Evolutionary conservation across 1,140 invertebrate species (phyloP).

Genomic region (Acyrthosiphon pisum): DNA sequence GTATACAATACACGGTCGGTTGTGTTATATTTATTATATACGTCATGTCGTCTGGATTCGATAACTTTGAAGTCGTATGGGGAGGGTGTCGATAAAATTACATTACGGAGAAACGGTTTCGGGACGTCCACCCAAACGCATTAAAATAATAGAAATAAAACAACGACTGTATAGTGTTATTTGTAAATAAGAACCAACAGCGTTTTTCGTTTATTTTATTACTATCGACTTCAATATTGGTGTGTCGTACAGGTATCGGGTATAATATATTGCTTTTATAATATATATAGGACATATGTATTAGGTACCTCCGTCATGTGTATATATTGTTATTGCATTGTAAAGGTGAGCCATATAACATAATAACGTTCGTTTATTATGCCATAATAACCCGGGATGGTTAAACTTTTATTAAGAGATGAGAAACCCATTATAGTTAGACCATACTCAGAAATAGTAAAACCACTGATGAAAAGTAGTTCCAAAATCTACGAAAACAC

Average conservation of each 20-base stretch:
- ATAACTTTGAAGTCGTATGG: not conserved
- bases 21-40: not conserved
- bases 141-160: slow-evolving; percentile 29
- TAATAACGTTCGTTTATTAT: not conserved
- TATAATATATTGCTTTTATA: not conserved
- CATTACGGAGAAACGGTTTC: not conserved
- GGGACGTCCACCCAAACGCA: not conserved
- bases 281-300: not conserved
- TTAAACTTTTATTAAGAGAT: slow-evolving; percentile 12
- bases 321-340: not conserved
- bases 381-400: not conserved
- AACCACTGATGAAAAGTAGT: not conserved
- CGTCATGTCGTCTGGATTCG: not conserved
- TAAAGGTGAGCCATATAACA: not conserved
- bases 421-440: not conserved
- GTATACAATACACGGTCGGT: not conserved
- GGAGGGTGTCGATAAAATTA: slow-evolving; percentile 23
- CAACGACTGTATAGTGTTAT: not conserved
- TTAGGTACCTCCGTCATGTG: not conserved
- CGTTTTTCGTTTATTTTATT: not conserved
- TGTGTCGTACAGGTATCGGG: not conserved
- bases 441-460: slow-evolving; percentile 4
- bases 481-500: not conserved
- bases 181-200: not conserved
- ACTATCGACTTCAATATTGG: not conserved